Base-by-base conservation (phyloP, 2,797 vertebrate species). In the Setipinna tenuifilis region DNA sequence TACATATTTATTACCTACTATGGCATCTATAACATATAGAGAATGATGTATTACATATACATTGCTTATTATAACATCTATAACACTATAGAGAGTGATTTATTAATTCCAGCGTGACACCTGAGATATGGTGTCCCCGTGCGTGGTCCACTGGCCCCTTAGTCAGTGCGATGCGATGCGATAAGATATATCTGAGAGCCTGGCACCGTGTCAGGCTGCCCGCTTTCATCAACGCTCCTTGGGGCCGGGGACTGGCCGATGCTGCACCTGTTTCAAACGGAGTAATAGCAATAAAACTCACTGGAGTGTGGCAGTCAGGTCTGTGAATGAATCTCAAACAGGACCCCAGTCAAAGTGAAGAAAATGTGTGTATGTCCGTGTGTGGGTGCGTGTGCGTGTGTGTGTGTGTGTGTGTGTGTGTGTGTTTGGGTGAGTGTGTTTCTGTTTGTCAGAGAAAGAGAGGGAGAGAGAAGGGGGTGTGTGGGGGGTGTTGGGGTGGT, bases 291-390 rank as follows among this genome's bases (percentile, higher is more conserved):
- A 68, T 68, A 68, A 28, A 68, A 68, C 28, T 21, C 62, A 68
- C 62, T 68, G 68, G 68, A 75, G 28, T 75, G 68, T 35, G 28
- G 28, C 68, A 16, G 68, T 17, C 68, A 17, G 68, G 28, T 75
- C 68, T 75, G 68, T 75, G 68, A 75, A 75, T 75, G 68, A 75
- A 75, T 75, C 68, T 41, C 68, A 75, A 75, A 35, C 68, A 75
- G 68, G 68, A 75, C 12, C 68, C 28, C 28, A 75, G 68, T 75
- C 68, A 75, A 75, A 75, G 16, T 35, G 68, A 75, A 75, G 68
- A 75, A 75, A 75, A 41, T 75, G 61, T 23, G 81, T 25, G 31
- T 50, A 21, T 65, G 61, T 65, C n/a, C 19, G 61, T 65, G 62
- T 65, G 4, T 65, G 25, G 25, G 1, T 71, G 65, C 2, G 61